phyloP scores from a whole-genome alignment of 2,888 invertebrate genomes.

The Mechanitis messenoides region DNA sequence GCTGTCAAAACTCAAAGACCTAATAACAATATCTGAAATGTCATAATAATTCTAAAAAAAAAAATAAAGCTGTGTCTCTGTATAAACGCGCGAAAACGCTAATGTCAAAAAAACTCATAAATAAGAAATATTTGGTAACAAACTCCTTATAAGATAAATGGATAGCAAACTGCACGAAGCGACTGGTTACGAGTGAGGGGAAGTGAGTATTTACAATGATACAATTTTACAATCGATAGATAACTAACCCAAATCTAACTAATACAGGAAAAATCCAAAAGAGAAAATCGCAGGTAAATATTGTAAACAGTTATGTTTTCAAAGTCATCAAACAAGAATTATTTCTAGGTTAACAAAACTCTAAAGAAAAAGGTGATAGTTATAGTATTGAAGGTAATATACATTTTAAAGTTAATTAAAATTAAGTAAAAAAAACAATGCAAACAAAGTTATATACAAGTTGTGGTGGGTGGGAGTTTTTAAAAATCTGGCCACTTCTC shows the following conservation, averaged over 20 bases:
- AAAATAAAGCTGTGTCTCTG: slow-evolving; percentile 31
- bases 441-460: slow-evolving; percentile 59
- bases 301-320: too few relatives aligned
- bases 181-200: slow-evolving; percentile 42
- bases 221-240: slow-evolving; percentile 44
- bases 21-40: background rate
- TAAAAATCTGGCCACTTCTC: slow-evolving; percentile 60
- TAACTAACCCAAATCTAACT: slow-evolving; percentile 63
- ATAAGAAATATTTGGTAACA: slow-evolving; percentile 75
- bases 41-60: slow-evolving; percentile 1
- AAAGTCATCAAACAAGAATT: background rate
- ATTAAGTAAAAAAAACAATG: slow-evolving; percentile 49
- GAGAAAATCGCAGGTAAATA: too few relatives aligned
- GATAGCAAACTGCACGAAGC: slow-evolving; percentile 42
- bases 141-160: slow-evolving; percentile 60
- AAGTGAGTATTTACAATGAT: slow-evolving; percentile 60
- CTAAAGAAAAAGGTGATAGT: slow-evolving; percentile 24
- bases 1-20: background rate
- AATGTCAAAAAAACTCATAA: slow-evolving; percentile 49
- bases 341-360: slow-evolving; percentile 15
- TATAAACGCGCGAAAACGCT: slow-evolving; percentile 26
- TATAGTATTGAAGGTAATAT: slow-evolving; percentile 41
- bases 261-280: slow-evolving; percentile 36
- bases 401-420: slow-evolving; percentile 48
- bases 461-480: slow-evolving; percentile 63